A percentile compares a stretch with the other conserved stretches of the same genome.
These are phyloP conservation scores for Andrena minutula DNA, from an alignment of 2,888 invertebrate genomes.

Conservation along the genomic window DNA sequence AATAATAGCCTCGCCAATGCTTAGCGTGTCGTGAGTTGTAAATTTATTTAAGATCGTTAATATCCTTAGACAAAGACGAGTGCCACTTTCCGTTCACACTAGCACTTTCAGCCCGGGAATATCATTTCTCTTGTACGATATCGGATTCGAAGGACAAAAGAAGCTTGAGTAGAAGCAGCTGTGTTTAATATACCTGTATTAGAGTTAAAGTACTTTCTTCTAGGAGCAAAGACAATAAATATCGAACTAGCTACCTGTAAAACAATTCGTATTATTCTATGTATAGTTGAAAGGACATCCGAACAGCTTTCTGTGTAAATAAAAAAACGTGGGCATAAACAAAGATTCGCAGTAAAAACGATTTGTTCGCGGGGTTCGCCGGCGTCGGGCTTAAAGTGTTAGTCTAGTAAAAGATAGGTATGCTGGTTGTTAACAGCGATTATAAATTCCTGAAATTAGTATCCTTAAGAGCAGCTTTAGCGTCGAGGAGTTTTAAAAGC, in stretches of 20 bases:
- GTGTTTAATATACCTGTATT: slow-evolving; percentile 6
- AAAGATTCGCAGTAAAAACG: slow-evolving; percentile 18
- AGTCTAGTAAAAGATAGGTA: slow-evolving; percentile 30
- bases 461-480: not conserved
- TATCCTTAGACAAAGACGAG: slow-evolving; percentile 7
- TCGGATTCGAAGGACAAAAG: not conserved
- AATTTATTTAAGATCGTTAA: slow-evolving; percentile 27
- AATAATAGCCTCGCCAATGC: slow-evolving; percentile 21
- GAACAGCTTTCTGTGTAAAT: slow-evolving; percentile 56
- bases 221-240: slow-evolving; percentile 57
- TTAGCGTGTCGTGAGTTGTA: slow-evolving; percentile 25
- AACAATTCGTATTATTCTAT: slow-evolving; percentile 40
- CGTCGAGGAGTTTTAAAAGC: slow-evolving; percentile 9
- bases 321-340: slow-evolving; percentile 34
- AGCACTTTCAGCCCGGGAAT: slow-evolving; percentile 60
- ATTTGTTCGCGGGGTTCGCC: slow-evolving; percentile 21
- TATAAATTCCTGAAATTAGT: slow-evolving; percentile 23
- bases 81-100: slow-evolving; percentile 31
- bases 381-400: slow-evolving; percentile 63
- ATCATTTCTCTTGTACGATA: slow-evolving; percentile 12
- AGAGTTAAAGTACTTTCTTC: slow-evolving; percentile 36
- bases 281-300: slow-evolving; percentile 23
- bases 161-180: not conserved
- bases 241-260: slow-evolving; percentile 42
- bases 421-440: slow-evolving; percentile 36